Evolutionary conservation across 1,140 invertebrate genomes (phyloP), one percentile per base, ranked within the genome.

Genomic region (Drosophila kohkoa): DNA sequence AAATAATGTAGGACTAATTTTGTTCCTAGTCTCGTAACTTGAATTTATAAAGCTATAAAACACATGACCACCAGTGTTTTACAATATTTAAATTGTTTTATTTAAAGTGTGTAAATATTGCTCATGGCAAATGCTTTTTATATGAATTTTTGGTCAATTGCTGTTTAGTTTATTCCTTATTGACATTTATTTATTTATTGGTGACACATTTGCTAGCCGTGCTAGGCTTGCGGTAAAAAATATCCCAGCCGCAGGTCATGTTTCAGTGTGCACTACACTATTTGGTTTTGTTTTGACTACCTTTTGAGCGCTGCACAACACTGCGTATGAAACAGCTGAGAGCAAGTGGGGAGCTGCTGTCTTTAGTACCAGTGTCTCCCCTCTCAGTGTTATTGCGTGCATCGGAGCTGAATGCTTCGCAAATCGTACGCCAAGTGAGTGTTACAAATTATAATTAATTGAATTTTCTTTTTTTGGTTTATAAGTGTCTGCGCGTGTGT

Each of bases 381-480:
- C 35, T 54, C 45, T 57, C 71, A 87, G 71, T 87, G 65, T 80
- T 66, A 68, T 77, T 82, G 67, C 66, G 43, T 41, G 54, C 66
- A 38, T 59, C 15, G 69, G 43, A 70, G 66, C 76, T 67, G 55
- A 67, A 76, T 64, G 77, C 65, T 72, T 70, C 54, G 45, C 28
- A 72, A 66, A 63, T 38, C 1, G 7, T 10, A 38, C 52, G 59
- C 30, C 28, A 66, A 70, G 82, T 81, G 75, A 67, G 77, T 76
- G 66, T 46, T 48, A 62, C 58, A 63, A 88, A 77, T 83, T 75
- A 82, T 35, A 60, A 63, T 80, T 80, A 87, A 77, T 65, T 77
- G 7, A 85, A 75, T 58, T 86, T 69, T 52, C 82, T 69, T 77
- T 57, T 72, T 60, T 76, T 41, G 38, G 52, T 48, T 55, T 67